Conservation (phyloP, 2,113 vertebrate species). For the Tretioscincus oriximinensis region DNA sequence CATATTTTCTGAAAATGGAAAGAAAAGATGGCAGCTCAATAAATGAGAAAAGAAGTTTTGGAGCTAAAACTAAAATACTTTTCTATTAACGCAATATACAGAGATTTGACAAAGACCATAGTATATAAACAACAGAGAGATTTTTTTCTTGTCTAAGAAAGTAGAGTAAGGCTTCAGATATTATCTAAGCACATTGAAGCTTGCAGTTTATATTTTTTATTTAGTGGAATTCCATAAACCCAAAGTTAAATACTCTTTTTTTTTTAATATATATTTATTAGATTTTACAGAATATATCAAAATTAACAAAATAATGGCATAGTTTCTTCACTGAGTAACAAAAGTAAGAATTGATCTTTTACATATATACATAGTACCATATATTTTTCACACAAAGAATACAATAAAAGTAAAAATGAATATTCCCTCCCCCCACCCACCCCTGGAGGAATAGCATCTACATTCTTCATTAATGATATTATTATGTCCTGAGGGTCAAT, state of each 20-base stretch:
- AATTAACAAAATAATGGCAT: too few relatives aligned
- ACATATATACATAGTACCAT: too few relatives aligned
- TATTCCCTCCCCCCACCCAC: too few relatives aligned
- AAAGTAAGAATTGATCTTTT: too few relatives aligned
- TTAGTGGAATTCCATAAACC: neutral
- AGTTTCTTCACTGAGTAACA: too few relatives aligned
- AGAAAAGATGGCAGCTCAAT: neutral
- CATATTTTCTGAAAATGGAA: neutral
- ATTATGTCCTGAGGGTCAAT: too few relatives aligned
- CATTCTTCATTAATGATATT: too few relatives aligned
- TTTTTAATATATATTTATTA: too few relatives aligned
- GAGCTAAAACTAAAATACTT: neutral
- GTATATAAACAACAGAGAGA: neutral
- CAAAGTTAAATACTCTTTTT: neutral
- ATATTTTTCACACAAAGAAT: too few relatives aligned
- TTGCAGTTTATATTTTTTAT: neutral
- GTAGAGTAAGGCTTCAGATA: neutral
- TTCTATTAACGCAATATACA: neutral
- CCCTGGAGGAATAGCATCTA: too few relatives aligned
- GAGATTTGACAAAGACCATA: neutral
- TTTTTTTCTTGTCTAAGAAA: neutral
- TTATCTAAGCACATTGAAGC: neutral
- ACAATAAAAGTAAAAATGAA: too few relatives aligned
- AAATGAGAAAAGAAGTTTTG: neutral
- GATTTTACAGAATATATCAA: too few relatives aligned